Evolutionary conservation across 2,113 vertebrate genomes (phyloP).

Genomic region (Setophaga petechia): DNA sequence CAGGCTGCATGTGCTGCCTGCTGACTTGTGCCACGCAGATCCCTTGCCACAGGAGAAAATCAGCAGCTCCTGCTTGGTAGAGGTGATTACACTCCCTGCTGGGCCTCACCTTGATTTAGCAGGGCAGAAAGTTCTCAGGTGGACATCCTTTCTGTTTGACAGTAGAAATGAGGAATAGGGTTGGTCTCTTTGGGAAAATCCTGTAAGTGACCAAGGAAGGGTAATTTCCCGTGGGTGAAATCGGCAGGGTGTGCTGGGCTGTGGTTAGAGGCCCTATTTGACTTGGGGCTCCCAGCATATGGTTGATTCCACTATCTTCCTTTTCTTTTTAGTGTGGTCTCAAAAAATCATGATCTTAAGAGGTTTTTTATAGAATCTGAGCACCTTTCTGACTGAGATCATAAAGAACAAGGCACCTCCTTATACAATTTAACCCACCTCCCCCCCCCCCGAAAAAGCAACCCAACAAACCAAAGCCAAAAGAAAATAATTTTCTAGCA

Average conservation of each 20-base stretch:
- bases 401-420: not conserved
- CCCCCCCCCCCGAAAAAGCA: not conserved
- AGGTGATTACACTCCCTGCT: not conserved
- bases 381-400: not conserved
- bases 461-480: not conserved
- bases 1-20: not conserved
- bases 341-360: not conserved
- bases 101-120: not conserved
- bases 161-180: not conserved
- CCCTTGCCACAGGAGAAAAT: not conserved
- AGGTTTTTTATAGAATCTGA: not conserved
- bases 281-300: not conserved
- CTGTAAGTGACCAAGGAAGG: not conserved
- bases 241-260: not conserved
- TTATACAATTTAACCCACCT: not conserved
- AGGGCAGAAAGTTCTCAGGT: not conserved
- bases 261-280: rapidly evolving
- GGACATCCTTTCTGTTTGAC: not conserved
- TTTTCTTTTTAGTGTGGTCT: not conserved
- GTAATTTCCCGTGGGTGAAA: not conserved
- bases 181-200: not conserved
- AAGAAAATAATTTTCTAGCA: not conserved
- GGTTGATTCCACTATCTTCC: not conserved
- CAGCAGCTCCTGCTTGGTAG: not conserved
- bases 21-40: not conserved